These are phyloP conservation scores for Thereva unica DNA, from an alignment of 2,888 invertebrate genomes.

Conservation along the genomic window DNA sequence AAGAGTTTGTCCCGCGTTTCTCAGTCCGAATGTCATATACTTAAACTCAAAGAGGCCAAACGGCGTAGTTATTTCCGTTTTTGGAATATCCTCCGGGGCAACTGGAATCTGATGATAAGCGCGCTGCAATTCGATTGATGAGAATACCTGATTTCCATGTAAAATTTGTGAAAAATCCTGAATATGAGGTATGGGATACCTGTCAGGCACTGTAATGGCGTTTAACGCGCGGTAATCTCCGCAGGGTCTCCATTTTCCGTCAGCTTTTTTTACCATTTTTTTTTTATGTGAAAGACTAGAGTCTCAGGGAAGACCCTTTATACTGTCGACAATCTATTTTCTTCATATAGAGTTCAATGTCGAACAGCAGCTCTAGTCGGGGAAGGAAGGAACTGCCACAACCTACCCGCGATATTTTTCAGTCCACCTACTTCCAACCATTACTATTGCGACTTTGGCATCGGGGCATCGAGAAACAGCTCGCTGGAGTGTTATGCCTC, in stretches of 20 bases:
- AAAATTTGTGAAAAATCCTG: conserved; percentile 39
- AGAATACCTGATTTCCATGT: conserved; percentile 35
- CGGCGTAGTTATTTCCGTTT: conserved; percentile 49
- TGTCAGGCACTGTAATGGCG: conserved; percentile 35
- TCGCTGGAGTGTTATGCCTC: no score
- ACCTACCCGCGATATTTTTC: no score
- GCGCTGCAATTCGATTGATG: conserved; percentile 36
- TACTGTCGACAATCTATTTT: no score
- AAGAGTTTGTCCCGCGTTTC: conserved; percentile 51
- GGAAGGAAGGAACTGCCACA: no score
- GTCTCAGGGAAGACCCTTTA: no score
- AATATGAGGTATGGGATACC: conserved; percentile 39
- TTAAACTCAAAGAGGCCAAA: conserved; percentile 51
- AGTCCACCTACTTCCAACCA: no score
- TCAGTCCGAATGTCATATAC: conserved; percentile 50
- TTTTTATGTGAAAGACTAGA: no score
- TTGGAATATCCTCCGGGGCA: conserved; percentile 31
- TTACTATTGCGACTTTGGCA: no score
- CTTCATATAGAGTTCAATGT: no score
- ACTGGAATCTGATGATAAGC: conserved; percentile 42
- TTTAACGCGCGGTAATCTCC: conserved; percentile 37
- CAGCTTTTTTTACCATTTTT: conserved; percentile 39
- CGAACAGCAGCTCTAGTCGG: no score
- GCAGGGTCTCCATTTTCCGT: conserved; percentile 37
- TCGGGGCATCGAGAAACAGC: no score